Conservation (phyloP, 2,888 invertebrate species). For the Drosophila niveifrons region DNA sequence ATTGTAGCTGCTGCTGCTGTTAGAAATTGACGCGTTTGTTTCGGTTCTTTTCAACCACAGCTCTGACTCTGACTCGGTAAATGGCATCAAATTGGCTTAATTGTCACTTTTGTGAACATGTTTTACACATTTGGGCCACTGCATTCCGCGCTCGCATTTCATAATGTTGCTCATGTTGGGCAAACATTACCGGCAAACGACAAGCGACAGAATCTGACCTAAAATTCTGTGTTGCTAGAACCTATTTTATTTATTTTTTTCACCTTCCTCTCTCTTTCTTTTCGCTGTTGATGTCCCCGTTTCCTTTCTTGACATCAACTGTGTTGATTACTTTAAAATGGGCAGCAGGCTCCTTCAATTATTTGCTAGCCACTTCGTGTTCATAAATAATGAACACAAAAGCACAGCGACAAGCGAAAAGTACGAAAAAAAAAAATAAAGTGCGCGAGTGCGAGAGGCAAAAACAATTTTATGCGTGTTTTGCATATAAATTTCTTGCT, state of each 20-base stretch:
- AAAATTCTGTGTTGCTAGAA: slow-evolving; percentile 24
- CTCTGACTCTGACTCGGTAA: slow-evolving; percentile 35
- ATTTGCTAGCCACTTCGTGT: slow-evolving; percentile 70
- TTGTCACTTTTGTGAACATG: slow-evolving; percentile 77
- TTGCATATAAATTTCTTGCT: slow-evolving; percentile 77
- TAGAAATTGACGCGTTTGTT: slow-evolving; percentile 55
- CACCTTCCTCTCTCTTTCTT: neutral
- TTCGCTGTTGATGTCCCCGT: neutral
- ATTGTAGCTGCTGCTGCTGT: slow-evolving; percentile 45
- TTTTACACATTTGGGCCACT: slow-evolving; percentile 68
- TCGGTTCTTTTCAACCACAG: slow-evolving; percentile 9
- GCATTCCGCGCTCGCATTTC: slow-evolving; percentile 55
- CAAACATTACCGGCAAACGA: slow-evolving; percentile 48
- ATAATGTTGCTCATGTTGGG: slow-evolving; percentile 56
- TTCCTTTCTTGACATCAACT: slow-evolving; percentile 25
- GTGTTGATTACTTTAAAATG: slow-evolving; percentile 74
- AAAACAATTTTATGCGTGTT: slow-evolving; percentile 75
- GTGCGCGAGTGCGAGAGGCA: neutral
- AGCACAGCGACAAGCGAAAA: slow-evolving; percentile 11
- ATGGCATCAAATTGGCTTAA: slow-evolving; percentile 76
- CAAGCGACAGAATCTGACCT: slow-evolving; percentile 39
- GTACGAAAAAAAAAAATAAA: slow-evolving; percentile 4
- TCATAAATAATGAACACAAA: slow-evolving; percentile 70
- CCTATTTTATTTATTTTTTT: neutral
- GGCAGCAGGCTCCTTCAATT: slow-evolving; percentile 64